Percentiles rank a stretch among this genome's conserved stretches.
These are phyloP conservation scores for Psilopogon haemacephalus DNA, from an alignment of 2,113 vertebrate species.

Conservation along the genomic window DNA sequence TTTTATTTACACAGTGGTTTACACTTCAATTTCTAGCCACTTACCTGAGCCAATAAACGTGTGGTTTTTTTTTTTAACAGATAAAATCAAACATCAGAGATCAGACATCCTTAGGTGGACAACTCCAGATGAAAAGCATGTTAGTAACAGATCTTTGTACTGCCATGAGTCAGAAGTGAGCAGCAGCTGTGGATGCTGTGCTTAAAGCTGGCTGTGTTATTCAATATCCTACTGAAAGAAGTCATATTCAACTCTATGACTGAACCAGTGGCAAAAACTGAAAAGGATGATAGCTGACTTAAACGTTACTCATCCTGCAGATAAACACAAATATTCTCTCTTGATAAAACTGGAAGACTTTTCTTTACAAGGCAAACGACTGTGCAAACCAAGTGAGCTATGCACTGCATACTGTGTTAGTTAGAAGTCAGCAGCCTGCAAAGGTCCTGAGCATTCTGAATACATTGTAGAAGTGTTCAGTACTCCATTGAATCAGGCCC, in stretches of 20 bases:
- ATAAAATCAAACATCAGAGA: neutral
- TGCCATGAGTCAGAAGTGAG: neutral
- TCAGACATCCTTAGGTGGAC: neutral
- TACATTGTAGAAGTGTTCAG: neutral
- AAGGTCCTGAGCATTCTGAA: neutral
- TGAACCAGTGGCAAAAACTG: neutral
- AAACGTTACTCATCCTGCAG: neutral
- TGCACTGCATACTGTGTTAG: fast-evolving
- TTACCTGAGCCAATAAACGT: neutral
- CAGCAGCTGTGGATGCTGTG: neutral
- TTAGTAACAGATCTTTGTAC: neutral
- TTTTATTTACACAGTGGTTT: neutral
- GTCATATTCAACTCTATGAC: neutral
- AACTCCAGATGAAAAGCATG: neutral
- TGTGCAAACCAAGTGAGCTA: neutral
- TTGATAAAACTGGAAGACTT: neutral
- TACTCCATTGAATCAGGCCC: neutral
- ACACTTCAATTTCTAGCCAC: neutral
- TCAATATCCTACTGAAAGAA: neutral
- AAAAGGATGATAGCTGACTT: neutral
- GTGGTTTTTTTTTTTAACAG: neutral
- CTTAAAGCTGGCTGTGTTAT: neutral
- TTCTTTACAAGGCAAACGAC: neutral
- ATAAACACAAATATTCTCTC: neutral
- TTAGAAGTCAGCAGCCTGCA: neutral